phyloP scores from a whole-genome alignment of 2,888 invertebrate genomes.

The Ariolimax columbianus region DNA sequence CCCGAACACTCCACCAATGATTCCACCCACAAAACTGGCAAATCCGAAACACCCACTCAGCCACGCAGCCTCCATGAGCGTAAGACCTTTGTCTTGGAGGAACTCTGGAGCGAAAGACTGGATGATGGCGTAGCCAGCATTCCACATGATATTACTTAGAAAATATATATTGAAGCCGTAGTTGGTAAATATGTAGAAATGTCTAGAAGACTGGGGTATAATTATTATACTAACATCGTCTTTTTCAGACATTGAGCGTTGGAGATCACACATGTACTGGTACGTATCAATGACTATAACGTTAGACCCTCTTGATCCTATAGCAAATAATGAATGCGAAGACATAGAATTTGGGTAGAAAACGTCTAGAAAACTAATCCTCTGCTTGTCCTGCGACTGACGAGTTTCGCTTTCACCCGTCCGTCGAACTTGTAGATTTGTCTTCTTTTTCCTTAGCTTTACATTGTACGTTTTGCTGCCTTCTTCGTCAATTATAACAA shows the following conservation, averaged over 20 bases:
- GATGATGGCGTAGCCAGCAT: constrained; percentile 62
- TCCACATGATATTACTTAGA: constrained; percentile 70
- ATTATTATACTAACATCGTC: not conserved
- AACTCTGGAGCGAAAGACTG: constrained; percentile 67
- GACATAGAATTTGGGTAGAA: constrained; percentile 29
- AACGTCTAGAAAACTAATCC: constrained; percentile 33
- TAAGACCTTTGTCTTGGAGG: constrained; percentile 60
- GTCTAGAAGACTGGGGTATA: constrained; percentile 26
- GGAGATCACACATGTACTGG: constrained; percentile 27
- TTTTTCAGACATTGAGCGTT: not conserved
- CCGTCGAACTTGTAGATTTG: not conserved
- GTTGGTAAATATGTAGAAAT: constrained; percentile 57
- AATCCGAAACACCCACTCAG: constrained; percentile 58
- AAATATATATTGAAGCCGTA: constrained; percentile 67
- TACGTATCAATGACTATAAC: constrained; percentile 36
- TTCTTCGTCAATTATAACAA: not conserved
- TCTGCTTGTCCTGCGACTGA: not conserved
- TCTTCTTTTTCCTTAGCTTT: not conserved
- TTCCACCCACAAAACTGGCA: constrained; percentile 42
- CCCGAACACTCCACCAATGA: constrained; percentile 43
- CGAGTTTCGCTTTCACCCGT: not conserved
- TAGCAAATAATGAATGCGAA: constrained; percentile 36
- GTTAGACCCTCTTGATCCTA: constrained; percentile 46
- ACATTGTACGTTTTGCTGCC: constrained; percentile 2
- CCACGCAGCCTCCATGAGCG: constrained; percentile 60